A percentile compares a stretch with the other conserved stretches of the same genome.
Evolutionary conservation across 2,113 vertebrate species (phyloP).

Genomic region (Bucco capensis): DNA sequence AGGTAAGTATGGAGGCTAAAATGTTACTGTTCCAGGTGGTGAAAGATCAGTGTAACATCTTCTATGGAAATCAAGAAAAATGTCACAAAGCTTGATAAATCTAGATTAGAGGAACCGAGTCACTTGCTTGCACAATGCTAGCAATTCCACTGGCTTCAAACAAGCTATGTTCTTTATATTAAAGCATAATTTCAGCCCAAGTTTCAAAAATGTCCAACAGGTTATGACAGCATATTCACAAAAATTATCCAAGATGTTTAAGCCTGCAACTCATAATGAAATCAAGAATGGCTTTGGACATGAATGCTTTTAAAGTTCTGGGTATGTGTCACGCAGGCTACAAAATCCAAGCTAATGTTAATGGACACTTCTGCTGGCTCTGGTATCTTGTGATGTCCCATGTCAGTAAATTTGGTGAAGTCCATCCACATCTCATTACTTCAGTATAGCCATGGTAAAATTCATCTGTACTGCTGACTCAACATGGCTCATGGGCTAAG

Average conservation of each 20-base stretch:
- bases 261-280: not conserved
- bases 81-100: not conserved
- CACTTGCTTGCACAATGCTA: not conserved
- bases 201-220: not conserved
- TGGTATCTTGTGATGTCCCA: not conserved
- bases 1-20: conserved; percentile 71
- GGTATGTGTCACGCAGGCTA: not conserved
- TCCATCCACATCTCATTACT: not conserved
- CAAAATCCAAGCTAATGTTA: not conserved
- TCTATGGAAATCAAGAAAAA: not conserved
- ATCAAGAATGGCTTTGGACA: not conserved
- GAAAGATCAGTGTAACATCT: not conserved
- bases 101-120: not conserved
- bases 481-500: rapidly evolving
- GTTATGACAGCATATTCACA: not conserved
- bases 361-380: not conserved
- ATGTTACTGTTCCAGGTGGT: not conserved
- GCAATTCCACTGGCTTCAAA: not conserved
- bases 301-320: not conserved
- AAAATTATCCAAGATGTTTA: not conserved
- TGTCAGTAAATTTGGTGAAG: not conserved
- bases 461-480: not conserved
- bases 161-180: not conserved
- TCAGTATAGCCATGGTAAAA: not conserved
- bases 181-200: not conserved